A percentile compares a stretch with the other conserved stretches of the same genome.
These are phyloP conservation scores for Hermetia illucens DNA, from an alignment of 1,140 invertebrate species.

Conservation along the genomic window DNA sequence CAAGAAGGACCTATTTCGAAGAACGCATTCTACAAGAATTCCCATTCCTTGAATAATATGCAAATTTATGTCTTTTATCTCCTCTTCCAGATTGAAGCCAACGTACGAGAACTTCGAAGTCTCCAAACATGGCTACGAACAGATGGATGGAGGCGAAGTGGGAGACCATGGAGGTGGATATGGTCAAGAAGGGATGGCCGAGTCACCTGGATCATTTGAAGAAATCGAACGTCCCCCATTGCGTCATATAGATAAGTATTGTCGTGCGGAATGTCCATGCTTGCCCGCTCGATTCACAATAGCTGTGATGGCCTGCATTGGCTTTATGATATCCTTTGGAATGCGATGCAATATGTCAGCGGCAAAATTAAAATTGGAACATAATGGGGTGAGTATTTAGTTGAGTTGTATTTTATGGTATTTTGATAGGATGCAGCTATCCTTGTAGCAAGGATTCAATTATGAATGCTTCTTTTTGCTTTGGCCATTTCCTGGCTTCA, in stretches of 20 bases:
- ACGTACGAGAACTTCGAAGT: constrained; percentile 43
- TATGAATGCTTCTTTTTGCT: too few relatives aligned
- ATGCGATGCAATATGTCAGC: constrained; percentile 96
- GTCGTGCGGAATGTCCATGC: constrained; percentile 75
- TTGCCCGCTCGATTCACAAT: constrained; percentile 78
- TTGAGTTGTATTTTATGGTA: constrained; percentile 3
- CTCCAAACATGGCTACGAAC: constrained; percentile 37
- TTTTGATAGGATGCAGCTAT: too few relatives aligned
- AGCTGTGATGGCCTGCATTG: constrained; percentile 69
- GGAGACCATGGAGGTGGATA: constrained; percentile 32
- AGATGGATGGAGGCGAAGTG: constrained; percentile 34
- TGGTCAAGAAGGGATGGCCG: constrained; percentile 30
- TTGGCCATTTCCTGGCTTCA: too few relatives aligned
- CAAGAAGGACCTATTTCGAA: too few relatives aligned
- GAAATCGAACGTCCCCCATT: constrained; percentile 63
- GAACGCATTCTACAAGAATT: too few relatives aligned
- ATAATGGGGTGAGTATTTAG: constrained; percentile 32
- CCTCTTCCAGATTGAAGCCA: constrained; percentile 22
- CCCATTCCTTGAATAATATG: too few relatives aligned
- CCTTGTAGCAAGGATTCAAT: too few relatives aligned
- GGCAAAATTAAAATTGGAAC: constrained; percentile 63
- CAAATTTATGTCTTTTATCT: too few relatives aligned
- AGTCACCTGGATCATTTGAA: constrained; percentile 52
- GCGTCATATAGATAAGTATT: constrained; percentile 75
- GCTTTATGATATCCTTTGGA: constrained; percentile 87